Percentiles rank a stretch among this genome's conserved stretches.
These are phyloP conservation scores for Drosophila atripex DNA, from an alignment of 2,888 invertebrate genomes.

Conservation along the genomic window DNA sequence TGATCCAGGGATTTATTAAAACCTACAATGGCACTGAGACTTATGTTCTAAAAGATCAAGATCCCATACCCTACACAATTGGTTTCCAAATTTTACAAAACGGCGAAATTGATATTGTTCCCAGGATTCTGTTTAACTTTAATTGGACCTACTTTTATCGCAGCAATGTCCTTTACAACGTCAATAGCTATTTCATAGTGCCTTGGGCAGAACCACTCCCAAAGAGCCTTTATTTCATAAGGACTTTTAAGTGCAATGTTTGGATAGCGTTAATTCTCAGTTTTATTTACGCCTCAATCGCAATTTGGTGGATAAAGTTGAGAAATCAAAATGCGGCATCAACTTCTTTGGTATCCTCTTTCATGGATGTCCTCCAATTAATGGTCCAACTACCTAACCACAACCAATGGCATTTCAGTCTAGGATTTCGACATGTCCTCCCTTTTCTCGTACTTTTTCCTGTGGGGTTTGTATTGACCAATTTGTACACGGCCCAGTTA, in stretches of 20 bases:
- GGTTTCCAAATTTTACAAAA: neutral
- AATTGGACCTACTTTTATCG: slow-evolving; percentile 25
- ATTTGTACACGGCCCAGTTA: slow-evolving; percentile 53
- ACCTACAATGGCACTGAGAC: slow-evolving; percentile 55
- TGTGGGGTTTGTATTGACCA: slow-evolving; percentile 59
- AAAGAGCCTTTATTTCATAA: slow-evolving; percentile 54
- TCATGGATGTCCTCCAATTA: slow-evolving; percentile 31
- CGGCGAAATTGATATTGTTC: slow-evolving; percentile 29
- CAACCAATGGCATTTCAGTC: neutral
- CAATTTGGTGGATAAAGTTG: slow-evolving; percentile 10
- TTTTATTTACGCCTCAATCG: slow-evolving; percentile 17
- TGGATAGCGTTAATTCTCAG: slow-evolving; percentile 46
- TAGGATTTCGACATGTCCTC: slow-evolving; percentile 9
- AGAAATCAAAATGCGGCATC: neutral
- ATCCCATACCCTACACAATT: slow-evolving; percentile 4
- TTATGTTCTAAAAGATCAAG: neutral
- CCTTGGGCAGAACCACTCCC: slow-evolving; percentile 56
- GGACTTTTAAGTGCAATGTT: slow-evolving; percentile 43
- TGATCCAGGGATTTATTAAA: slow-evolving; percentile 47
- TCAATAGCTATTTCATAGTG: slow-evolving; percentile 36
- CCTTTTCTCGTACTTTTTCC: slow-evolving; percentile 34
- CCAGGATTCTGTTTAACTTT: slow-evolving; percentile 8
- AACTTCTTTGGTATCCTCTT: neutral
- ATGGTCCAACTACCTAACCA: slow-evolving; percentile 13
- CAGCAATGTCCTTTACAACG: slow-evolving; percentile 21